phyloP scores from a whole-genome alignment of 2,113 vertebrate species.

The Ariopsis seemanni region DNA sequence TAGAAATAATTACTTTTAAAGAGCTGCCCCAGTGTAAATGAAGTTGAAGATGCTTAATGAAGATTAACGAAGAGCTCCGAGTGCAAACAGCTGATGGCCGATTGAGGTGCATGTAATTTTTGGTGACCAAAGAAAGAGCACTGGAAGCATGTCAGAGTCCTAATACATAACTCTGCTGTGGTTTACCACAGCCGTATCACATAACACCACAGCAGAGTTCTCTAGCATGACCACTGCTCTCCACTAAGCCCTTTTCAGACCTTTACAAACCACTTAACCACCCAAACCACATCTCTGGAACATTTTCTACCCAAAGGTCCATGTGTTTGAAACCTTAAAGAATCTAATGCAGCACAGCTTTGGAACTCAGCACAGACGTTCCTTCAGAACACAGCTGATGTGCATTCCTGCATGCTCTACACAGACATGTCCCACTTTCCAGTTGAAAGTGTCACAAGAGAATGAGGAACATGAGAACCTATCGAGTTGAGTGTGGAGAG shows the following conservation, averaged over 20 bases:
- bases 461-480: slow-evolving; percentile 64
- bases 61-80: neutral
- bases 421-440: neutral
- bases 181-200: slow-evolving; percentile 69
- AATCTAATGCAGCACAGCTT: neutral
- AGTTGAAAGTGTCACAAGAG: slow-evolving; percentile 16
- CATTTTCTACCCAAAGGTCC: slow-evolving; percentile 28
- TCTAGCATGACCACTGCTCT: slow-evolving; percentile 25
- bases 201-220: slow-evolving; percentile 61
- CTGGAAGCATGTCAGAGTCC: slow-evolving; percentile 54
- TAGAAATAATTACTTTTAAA: neutral
- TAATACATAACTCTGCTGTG: slow-evolving; percentile 59
- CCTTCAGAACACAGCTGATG: neutral
- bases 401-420: neutral
- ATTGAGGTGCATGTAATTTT: slow-evolving; percentile 45
- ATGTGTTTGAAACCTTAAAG: neutral
- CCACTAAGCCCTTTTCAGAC: slow-evolving; percentile 12
- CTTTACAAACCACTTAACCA: slow-evolving; percentile 36
- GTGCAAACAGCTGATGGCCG: slow-evolving; percentile 13
- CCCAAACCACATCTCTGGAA: slow-evolving; percentile 41
- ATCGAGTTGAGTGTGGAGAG: slow-evolving; percentile 49
- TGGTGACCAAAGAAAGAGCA: slow-evolving; percentile 53
- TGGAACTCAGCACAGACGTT: neutral
- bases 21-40: neutral
- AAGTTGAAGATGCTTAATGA: neutral